Evolutionary conservation across 2,113 vertebrate genomes (phyloP), one percentile per base, ranked within the genome.

Genomic region (Cyanoramphus novaezelandiae): DNA sequence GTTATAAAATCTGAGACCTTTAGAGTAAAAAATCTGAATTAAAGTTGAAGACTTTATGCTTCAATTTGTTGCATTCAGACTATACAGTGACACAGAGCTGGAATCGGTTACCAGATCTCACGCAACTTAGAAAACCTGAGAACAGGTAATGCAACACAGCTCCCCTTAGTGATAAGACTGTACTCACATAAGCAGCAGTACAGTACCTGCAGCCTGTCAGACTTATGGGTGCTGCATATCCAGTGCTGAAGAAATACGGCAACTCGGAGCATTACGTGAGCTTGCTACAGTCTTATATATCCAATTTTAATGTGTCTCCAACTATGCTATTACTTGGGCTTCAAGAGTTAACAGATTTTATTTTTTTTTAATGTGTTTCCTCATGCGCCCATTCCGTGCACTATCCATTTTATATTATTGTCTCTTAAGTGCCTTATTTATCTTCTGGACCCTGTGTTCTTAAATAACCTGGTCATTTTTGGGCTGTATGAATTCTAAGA

Each of bases 321-420:
- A 12, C 46, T 50, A 15, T 0, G 3, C 24, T 39, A 27, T 39
- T 68, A 62, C 10, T 28, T 27, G 21, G 31, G 14, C 9, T 50
- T 50, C 33, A 35, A 59, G 57, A 35, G 57, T 59, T 35, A 59
- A 23, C 33, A 59, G 33, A 23, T 59, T n/a, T 72, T 64, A 39
- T 39, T 9, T 11, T 7, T 80, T 11, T 16, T n/a, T 6, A 1
- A 1, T 17, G 6, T 41, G 47, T 57, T 59, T 35, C 29, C 24
- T 8, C 25, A 39, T 14, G 17, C 0, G 0, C 17, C 29, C 19
- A 8, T 44, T 39, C 70, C n/a, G 9, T 53, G 39, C 13, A 2
- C 27, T 43, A 6, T 17, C 29, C 7, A 20, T 37, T 23, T 11
- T 28, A 3, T 33, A 24, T 31, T 47, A 9, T 19, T 17, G 11